Percentiles rank a stretch among this genome's conserved stretches.
These are phyloP conservation scores for Eilema sororculum DNA, from an alignment of 2,888 invertebrate genomes.

Conservation along the genomic window DNA sequence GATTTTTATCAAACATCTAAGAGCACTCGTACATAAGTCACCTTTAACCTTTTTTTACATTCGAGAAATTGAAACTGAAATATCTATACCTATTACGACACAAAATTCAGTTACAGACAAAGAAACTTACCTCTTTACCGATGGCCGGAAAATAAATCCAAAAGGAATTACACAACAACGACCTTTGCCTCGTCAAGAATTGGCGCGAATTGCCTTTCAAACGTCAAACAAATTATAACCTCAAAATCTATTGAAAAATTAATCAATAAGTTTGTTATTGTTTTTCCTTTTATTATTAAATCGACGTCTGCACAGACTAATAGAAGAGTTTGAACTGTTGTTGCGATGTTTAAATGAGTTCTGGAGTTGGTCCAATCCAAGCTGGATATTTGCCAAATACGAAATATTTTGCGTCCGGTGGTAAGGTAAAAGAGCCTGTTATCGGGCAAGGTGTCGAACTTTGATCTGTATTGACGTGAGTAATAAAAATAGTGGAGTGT, in stretches of 20 bases:
- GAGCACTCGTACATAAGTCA: no score
- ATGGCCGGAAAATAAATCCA: slow-evolving; percentile 37
- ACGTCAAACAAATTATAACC: slow-evolving; percentile 42
- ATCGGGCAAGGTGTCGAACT: slow-evolving; percentile 32
- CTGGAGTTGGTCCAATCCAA: slow-evolving; percentile 83
- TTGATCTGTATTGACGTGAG: slow-evolving; percentile 24
- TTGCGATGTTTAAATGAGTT: slow-evolving; percentile 51
- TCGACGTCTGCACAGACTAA: slow-evolving; percentile 67
- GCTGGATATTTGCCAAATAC: slow-evolving; percentile 86
- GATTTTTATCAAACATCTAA: no score
- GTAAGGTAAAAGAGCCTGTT: slow-evolving; percentile 55
- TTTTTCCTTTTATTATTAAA: slow-evolving; percentile 45
- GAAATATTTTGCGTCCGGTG: slow-evolving; percentile 71
- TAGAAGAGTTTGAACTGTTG: slow-evolving; percentile 71
- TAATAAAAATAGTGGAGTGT: neutral
- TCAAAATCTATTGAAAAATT: slow-evolving; percentile 43
- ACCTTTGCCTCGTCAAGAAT: slow-evolving; percentile 50
- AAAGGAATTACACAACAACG: slow-evolving; percentile 45
- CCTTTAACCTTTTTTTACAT: no score
- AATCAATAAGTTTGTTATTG: slow-evolving; percentile 40
- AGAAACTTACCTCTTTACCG: slow-evolving; percentile 45
- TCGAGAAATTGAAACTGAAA: no score
- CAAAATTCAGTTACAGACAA: slow-evolving; percentile 19
- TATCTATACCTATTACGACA: neutral
- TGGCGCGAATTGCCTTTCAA: slow-evolving; percentile 50